phyloP scores from a whole-genome alignment of 1,140 invertebrate genomes.

The Trichonephila clavipes region DNA sequence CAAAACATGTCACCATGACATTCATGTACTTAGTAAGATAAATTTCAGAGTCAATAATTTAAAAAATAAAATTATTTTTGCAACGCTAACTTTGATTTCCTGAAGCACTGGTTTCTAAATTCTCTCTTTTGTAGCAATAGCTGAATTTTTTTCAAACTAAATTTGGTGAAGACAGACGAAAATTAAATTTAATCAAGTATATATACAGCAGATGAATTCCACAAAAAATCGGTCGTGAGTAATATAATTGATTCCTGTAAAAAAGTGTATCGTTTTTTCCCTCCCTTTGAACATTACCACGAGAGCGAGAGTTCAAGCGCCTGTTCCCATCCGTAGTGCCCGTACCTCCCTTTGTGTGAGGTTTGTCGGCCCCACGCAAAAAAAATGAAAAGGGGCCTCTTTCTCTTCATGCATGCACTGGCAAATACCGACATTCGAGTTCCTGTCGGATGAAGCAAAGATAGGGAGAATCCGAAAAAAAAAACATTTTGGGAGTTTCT shows the following conservation, averaged over 20 bases:
- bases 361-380: conserved; percentile 26
- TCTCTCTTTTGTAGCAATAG: neutral
- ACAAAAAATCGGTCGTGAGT: too few relatives aligned
- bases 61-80: too few relatives aligned
- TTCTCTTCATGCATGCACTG: conserved; percentile 21
- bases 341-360: neutral
- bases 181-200: too few relatives aligned
- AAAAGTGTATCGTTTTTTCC: neutral
- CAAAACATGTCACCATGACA: too few relatives aligned
- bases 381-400: neutral
- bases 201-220: too few relatives aligned
- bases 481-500: neutral
- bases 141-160: too few relatives aligned
- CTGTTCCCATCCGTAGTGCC: neutral
- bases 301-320: neutral
- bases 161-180: too few relatives aligned
- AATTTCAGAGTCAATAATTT: too few relatives aligned
- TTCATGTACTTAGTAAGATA: too few relatives aligned
- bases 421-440: conserved; percentile 34
- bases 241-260: too few relatives aligned
- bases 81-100: too few relatives aligned
- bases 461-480: neutral
- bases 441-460: conserved; percentile 2
- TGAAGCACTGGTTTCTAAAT: too few relatives aligned
- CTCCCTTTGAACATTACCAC: neutral